Percentiles rank a stretch among this genome's conserved stretches.
Conservation (phyloP, 2,113 vertebrate genomes). For the Agapornis roseicollis region DNA sequence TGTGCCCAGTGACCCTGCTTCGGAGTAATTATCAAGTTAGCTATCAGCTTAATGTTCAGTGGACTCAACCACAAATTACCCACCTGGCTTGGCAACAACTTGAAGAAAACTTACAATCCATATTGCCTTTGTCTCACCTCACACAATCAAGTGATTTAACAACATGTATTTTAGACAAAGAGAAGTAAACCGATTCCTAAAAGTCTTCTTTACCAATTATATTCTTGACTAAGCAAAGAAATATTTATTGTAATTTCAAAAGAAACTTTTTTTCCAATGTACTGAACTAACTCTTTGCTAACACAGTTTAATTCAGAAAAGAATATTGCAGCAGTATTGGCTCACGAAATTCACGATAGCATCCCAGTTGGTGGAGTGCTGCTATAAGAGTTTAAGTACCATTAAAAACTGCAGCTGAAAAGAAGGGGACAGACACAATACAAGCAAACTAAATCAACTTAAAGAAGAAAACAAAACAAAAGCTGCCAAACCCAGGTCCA, state of each 20-base stretch:
- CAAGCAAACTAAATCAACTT: not conserved
- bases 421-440: accelerated
- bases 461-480: not conserved
- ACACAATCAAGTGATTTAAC: not conserved
- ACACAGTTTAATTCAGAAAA: not conserved
- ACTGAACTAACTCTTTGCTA: not conserved
- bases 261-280: not conserved
- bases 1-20: not conserved
- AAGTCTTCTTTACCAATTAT: not conserved
- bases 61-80: not conserved
- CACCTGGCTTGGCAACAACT: not conserved
- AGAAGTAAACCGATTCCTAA: not conserved
- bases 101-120: not conserved
- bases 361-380: not conserved
- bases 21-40: not conserved
- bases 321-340: not conserved
- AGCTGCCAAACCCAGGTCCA: not conserved
- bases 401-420: not conserved
- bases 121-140: not conserved
- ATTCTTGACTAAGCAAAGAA: not conserved
- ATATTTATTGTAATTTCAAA: not conserved
- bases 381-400: not conserved
- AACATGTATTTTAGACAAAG: not conserved
- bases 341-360: not conserved
- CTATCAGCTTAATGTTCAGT: not conserved